phyloP scores from a whole-genome alignment of 2,888 invertebrate species.

The Cantharis nigra region DNA sequence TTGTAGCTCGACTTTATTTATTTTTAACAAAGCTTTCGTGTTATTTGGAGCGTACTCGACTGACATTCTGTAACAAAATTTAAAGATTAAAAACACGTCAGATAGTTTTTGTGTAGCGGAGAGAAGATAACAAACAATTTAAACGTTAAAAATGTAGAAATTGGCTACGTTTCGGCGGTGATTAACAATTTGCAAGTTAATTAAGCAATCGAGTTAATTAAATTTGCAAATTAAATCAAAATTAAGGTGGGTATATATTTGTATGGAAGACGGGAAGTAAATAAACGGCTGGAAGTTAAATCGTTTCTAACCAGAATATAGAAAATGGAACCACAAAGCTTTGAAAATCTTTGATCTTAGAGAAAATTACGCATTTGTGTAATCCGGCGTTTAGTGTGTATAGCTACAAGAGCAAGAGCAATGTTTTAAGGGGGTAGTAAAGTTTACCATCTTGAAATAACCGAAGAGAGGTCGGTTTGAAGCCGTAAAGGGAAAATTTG shows the following conservation, averaged over 20 bases:
- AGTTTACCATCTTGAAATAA: conserved; percentile 19
- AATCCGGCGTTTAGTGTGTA: conserved; percentile 19
- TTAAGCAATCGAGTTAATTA: background rate
- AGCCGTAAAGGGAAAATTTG: conserved; percentile 26
- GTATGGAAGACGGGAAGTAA: conserved; percentile 17
- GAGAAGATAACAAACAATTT: background rate
- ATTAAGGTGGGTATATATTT: background rate
- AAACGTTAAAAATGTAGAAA: background rate
- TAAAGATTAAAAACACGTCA: background rate
- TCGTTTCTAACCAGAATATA: conserved; percentile 22
- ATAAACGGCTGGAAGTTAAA: conserved; percentile 22
- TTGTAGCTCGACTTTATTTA: conserved; percentile 68
- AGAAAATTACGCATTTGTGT: conserved; percentile 21
- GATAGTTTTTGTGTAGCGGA: background rate
- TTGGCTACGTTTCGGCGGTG: background rate
- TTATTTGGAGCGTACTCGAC: conserved; percentile 70
- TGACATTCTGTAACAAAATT: conserved; percentile 65
- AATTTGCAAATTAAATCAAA: background rate
- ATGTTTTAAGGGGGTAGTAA: conserved; percentile 5
- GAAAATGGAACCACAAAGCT: conserved; percentile 8
- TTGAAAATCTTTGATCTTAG: conserved; percentile 27
- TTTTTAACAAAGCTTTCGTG: conserved; percentile 70
- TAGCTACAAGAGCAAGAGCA: conserved; percentile 11
- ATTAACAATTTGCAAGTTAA: background rate
- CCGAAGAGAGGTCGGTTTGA: conserved; percentile 4